Evolutionary conservation across 1,140 invertebrate genomes (phyloP), one percentile per base, ranked within the genome.

Genomic region (Drosophila erecta): DNA sequence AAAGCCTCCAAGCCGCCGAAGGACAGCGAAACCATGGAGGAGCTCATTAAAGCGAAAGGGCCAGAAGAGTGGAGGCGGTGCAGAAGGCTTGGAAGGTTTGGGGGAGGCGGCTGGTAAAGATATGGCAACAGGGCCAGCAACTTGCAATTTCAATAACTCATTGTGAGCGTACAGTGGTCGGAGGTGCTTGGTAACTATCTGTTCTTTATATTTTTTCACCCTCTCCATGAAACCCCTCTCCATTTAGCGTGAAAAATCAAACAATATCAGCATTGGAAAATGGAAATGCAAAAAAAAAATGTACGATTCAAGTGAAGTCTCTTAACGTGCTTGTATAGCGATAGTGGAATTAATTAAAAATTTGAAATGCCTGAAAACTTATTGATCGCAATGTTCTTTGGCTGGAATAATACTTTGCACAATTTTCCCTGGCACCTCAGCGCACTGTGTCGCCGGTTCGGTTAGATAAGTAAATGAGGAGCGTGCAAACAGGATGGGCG

Each of bases 121-220:
- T 47, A 47, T 10, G 24, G 46, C 46, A 47, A 47, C 22, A 47
- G 24, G 46, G 24, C 46, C 46, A 24, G 58, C 54, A 83, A 76
- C 44, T 58, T 66, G 73, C 55, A 85, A 80, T 85, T 85, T 85
- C 81, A 85, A 85, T 85, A 85, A 80, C 62, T 85, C 65, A 84
- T 53, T 58, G 51, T 33, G 44, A 44, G 55, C 10, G 44, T 38
- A 56, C 43, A 62, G 64, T 51, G 56, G 33, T 44, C n/a, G 51
- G 15, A n/a, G 6, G 7, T 12, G 14, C 22, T 27, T 27, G 7
- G 27, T 49, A 15, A 6, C 10, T 12, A 10, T 33, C 0, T 6
- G 1, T 20, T 10, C 3, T 30, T 15, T 15, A 41, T 15, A 41
- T 41, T 8, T 15, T 8, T 30, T 30, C 2, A 8, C 7, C 2